Evolutionary conservation across 2,113 vertebrate species (phyloP), one percentile per base, ranked within the genome.

Genomic region (Rana temporaria): DNA sequence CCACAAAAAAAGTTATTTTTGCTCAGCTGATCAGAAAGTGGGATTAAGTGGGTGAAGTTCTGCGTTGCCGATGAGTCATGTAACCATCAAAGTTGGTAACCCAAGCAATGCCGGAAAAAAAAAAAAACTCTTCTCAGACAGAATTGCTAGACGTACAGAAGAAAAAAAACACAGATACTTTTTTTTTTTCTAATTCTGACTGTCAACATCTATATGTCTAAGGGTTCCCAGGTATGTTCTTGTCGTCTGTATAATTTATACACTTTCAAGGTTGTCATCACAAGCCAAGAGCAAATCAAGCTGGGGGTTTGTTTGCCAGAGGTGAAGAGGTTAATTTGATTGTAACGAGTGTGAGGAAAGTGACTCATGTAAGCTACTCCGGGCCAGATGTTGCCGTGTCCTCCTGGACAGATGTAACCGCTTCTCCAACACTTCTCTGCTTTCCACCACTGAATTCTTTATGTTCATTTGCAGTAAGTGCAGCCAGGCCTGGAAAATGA

Each of bases 281-380:
- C 81, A 87, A 85, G 73, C 87, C 85, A 88, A 85, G 84, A 91
- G 72, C 55, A 81, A 83, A 85, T 88, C 85, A 71, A 85, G 89
- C 88, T 24, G 16, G 19, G 38, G 22, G 57, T 62, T 26, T 75
- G 55, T 15, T 34, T 75, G 73, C 73, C 73, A 63, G 57, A 19
- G 73, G 73, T 75, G 73, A 75, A 75, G 56, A 62, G 73, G 91
- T 93, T 92, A 92, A 91, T 92, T 89, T 2, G 78, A 90, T 89
- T 92, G 91, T 93, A 92, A 93, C 87, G 89, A 92, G 89, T 70
- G 89, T 70, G 85, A 85, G 87, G 88, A 87, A 88, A 88, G 86
- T 84, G 89, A 90, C 84, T 86, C 89, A 89, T 89, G 89, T 85
- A 84, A 84, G 86, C 90, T 90, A 85, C 85, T 84, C 76, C 56